Conservation (phyloP, 1,140 invertebrate species). For the Littorina saxatilis region DNA sequence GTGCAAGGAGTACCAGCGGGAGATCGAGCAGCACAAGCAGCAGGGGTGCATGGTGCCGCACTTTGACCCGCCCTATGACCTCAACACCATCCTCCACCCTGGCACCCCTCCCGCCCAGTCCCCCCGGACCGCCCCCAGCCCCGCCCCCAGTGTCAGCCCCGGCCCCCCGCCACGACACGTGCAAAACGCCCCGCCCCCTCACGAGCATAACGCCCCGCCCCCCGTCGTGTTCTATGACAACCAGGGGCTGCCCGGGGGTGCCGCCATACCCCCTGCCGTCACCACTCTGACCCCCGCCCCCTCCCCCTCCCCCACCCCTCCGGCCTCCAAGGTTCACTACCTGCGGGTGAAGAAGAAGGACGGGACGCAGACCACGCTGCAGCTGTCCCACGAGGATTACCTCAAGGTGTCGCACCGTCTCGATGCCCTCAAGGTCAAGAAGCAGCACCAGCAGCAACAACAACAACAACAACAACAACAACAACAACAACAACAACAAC, state of each 20-base stretch:
- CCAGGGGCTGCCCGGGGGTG: not conserved
- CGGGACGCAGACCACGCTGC: too few species aligned
- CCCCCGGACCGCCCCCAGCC: not conserved
- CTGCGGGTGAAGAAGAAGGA: too few species aligned
- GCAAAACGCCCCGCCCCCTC: not conserved
- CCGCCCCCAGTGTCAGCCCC: constrained; percentile 25
- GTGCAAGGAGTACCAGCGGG: constrained; percentile 16
- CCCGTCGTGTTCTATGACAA: not conserved
- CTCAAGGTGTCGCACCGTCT: not conserved
- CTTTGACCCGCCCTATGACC: constrained; percentile 23
- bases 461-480: not conserved
- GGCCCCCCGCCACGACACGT: not conserved
- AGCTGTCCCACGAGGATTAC: not conserved
- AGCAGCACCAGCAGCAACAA: not conserved
- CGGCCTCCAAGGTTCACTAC: too few species aligned
- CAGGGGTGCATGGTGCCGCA: constrained; percentile 20
- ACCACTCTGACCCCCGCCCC: not conserved
- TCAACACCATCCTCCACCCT: constrained; percentile 7
- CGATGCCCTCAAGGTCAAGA: not conserved
- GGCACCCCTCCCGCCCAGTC: not conserved
- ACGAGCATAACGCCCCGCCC: not conserved
- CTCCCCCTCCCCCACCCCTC: not conserved
- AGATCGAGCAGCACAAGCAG: constrained; percentile 29
- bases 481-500: not conserved
- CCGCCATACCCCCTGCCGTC: not conserved